Percentiles rank a stretch among this genome's conserved stretches.
phyloP scores from a whole-genome alignment of 2,797 vertebrate species.

The Manis crassicaudata region DNA sequence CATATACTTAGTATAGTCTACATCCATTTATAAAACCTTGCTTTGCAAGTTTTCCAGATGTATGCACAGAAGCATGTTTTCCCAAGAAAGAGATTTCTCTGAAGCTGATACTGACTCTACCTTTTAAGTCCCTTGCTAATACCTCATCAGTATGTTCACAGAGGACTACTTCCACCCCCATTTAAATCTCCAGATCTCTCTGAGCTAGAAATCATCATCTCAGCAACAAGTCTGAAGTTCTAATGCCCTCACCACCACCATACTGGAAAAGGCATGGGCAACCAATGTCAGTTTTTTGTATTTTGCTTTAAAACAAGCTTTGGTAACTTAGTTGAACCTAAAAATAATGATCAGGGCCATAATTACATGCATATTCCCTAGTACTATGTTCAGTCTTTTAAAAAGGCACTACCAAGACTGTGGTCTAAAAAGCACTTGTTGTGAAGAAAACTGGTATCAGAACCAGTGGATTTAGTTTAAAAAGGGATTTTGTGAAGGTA shows the following conservation, averaged over 20 bases:
- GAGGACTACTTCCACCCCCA: neutral
- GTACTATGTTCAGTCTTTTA: slow-evolving; percentile 19
- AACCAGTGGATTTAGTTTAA: neutral
- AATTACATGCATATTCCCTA: slow-evolving; percentile 38
- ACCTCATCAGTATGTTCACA: neutral
- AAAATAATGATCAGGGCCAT: slow-evolving; percentile 43
- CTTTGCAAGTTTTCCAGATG: slow-evolving; percentile 38
- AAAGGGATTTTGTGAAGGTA: neutral
- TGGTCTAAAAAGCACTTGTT: slow-evolving; percentile 30
- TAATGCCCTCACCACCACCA: slow-evolving; percentile 16
- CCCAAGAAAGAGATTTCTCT: slow-evolving; percentile 40
- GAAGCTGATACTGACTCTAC: neutral
- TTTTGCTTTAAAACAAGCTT: slow-evolving; percentile 57
- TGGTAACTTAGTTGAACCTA: slow-evolving; percentile 48
- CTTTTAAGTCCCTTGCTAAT: slow-evolving; percentile 39
- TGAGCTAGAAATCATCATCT: slow-evolving; percentile 4
- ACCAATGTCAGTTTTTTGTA: neutral
- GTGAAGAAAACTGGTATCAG: slow-evolving; percentile 26
- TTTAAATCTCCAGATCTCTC: neutral
- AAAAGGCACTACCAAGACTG: slow-evolving; percentile 23
- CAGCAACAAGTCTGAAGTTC: slow-evolving; percentile 1
- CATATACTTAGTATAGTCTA: neutral
- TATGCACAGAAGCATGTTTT: neutral
- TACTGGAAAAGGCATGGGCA: slow-evolving; percentile 7
- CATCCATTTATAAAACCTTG: slow-evolving; percentile 44